A percentile compares a stretch with the other conserved stretches of the same genome.
Conservation (phyloP, 2,797 vertebrate species). For the Schizopygopsis malacanthus region DNA sequence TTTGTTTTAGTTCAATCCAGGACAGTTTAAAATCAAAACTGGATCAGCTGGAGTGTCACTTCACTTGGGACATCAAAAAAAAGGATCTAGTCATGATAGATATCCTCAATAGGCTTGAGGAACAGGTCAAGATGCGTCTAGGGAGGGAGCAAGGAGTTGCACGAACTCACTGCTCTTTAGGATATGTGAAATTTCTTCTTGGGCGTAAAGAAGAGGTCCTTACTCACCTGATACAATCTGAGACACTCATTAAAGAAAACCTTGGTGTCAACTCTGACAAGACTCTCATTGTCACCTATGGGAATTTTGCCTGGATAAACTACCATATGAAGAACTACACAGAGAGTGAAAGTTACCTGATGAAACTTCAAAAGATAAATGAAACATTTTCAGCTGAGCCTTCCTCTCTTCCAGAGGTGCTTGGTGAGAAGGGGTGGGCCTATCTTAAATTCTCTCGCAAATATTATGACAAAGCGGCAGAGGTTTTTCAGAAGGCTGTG, state of each 20-base stretch:
- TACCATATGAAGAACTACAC: conserved; percentile 69
- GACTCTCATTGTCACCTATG: conserved; percentile 78
- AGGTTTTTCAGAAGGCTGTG: conserved; percentile 78
- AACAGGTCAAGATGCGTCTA: conserved; percentile 65
- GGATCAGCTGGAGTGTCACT: conserved; percentile 78
- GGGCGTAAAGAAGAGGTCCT: conserved; percentile 73
- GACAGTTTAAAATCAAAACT: conserved; percentile 67
- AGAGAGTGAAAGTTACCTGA: conserved; percentile 70
- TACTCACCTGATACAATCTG: conserved; percentile 71
- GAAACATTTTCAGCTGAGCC: conserved; percentile 52
- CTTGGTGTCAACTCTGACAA: conserved; percentile 63
- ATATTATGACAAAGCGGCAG: conserved; percentile 72
- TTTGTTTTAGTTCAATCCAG: conserved; percentile 63
- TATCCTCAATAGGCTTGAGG: conserved; percentile 67
- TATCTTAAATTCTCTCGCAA: conserved; percentile 71
- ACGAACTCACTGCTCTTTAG: conserved; percentile 70
- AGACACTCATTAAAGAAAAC: conserved; percentile 63
- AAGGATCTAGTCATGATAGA: conserved; percentile 67
- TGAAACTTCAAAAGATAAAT: conserved; percentile 68
- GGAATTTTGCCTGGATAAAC: conserved; percentile 80
- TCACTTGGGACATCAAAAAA: conserved; percentile 78
- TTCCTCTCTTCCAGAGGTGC: conserved; percentile 62
- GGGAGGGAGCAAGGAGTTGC: conserved; percentile 51
- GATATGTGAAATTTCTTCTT: conserved; percentile 75
- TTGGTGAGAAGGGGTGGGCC: conserved; percentile 79